Conservation (phyloP, 2,888 invertebrate genomes). For the Eumacrocentrus americanus region DNA sequence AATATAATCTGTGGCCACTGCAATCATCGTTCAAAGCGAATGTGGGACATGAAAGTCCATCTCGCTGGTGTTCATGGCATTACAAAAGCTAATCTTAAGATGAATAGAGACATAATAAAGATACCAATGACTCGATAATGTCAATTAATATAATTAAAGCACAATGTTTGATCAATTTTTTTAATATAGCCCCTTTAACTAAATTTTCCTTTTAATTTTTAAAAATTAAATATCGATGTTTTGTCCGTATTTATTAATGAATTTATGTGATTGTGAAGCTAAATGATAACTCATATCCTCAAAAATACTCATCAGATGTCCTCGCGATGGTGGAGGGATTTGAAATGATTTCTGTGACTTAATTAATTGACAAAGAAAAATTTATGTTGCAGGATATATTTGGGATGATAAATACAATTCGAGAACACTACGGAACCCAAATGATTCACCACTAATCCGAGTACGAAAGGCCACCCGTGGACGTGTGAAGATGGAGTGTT, state of each 20-base stretch:
- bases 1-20: constrained; percentile 49
- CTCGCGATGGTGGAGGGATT: not conserved
- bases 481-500: constrained; percentile 36
- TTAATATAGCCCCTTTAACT: not conserved
- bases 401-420: not conserved
- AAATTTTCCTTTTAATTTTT: not conserved
- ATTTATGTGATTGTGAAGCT: not conserved
- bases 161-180: not conserved
- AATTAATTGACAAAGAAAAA: not conserved
- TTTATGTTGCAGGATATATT: not conserved
- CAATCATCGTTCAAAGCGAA: constrained; percentile 70
- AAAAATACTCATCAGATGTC: too few relatives aligned
- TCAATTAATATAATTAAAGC: not conserved
- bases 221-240: not conserved
- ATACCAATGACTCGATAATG: constrained; percentile 26
- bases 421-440: not conserved
- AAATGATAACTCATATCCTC: too few relatives aligned
- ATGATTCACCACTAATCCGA: too few relatives aligned
- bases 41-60: constrained; percentile 38
- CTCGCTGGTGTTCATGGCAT: constrained; percentile 34
- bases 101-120: constrained; percentile 32
- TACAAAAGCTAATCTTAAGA: constrained; percentile 23
- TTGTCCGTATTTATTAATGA: not conserved
- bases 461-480: not conserved
- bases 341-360: not conserved